phyloP scores from a whole-genome alignment of 2,113 vertebrate genomes.

The Rousettus leschenaultii region DNA sequence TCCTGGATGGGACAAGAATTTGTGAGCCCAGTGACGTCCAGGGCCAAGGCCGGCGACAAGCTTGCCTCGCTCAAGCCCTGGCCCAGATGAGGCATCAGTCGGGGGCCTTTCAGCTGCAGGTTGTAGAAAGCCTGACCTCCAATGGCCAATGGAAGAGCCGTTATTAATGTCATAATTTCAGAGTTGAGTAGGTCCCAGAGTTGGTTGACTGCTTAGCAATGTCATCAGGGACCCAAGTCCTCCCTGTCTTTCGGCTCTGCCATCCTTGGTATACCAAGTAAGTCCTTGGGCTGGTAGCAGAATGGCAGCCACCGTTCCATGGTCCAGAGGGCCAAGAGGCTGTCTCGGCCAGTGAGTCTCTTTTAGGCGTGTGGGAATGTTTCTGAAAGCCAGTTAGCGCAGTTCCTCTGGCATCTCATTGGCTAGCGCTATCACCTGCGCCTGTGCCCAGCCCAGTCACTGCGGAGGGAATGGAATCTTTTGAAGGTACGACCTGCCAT shows the following conservation, averaged over 20 bases:
- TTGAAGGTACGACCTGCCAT: background rate
- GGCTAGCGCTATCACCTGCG: background rate
- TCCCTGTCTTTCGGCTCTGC: background rate
- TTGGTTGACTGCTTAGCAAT: background rate
- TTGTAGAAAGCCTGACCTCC: background rate
- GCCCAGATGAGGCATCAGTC: background rate
- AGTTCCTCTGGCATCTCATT: background rate
- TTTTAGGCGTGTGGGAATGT: background rate
- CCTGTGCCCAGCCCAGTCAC: background rate
- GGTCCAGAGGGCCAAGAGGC: background rate
- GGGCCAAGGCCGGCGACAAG: background rate
- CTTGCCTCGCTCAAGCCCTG: background rate
- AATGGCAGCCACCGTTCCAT: background rate
- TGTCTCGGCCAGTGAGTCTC: background rate
- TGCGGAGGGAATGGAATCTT: background rate
- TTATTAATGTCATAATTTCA: background rate
- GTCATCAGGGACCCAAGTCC: background rate
- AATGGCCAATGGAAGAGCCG: background rate
- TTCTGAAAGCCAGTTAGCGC: background rate
- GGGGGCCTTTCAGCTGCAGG: background rate
- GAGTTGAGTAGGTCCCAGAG: too few relatives aligned
- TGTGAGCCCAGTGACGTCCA: background rate
- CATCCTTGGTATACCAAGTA: background rate
- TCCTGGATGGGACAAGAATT: background rate
- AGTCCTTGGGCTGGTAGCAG: background rate